Percentiles rank a stretch among this genome's conserved stretches.
phyloP scores from a whole-genome alignment of 2,797 vertebrate genomes.

The Furcifer pardalis region DNA sequence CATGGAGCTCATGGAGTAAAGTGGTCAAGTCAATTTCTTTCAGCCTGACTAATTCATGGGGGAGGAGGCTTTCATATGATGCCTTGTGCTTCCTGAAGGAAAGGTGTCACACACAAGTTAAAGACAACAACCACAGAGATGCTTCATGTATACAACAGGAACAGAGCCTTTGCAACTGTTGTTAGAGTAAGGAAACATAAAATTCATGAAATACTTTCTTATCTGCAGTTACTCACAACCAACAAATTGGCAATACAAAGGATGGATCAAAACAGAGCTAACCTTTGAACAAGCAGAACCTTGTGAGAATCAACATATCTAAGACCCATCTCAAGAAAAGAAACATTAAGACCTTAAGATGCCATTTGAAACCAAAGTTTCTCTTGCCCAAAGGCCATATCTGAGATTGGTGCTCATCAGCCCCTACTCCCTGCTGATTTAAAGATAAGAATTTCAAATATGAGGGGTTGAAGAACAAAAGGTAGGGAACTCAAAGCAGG shows the following conservation, averaged over 20 bases:
- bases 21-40: no score
- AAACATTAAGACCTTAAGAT: background rate
- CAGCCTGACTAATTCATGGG: no score
- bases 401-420: constrained; percentile 57
- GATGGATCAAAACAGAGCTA: background rate
- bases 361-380: constrained; percentile 66
- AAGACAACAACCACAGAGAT: no score
- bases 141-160: no score
- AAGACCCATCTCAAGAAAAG: constrained; percentile 34
- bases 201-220: background rate
- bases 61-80: no score
- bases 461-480: constrained; percentile 61
- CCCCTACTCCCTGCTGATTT: constrained; percentile 56
- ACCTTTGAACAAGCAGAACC: background rate
- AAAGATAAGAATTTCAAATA: constrained; percentile 64
- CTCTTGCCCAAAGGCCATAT: constrained; percentile 61
- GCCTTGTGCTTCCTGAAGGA: no score
- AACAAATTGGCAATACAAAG: background rate
- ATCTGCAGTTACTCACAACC: background rate
- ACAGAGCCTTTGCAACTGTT: no score
- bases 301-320: constrained; percentile 49
- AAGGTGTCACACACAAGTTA: no score
- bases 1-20: no score
- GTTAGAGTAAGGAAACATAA: background rate
- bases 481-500: constrained; percentile 67